Conservation (phyloP, 2,888 invertebrate species). For the Volucella zonaria region DNA sequence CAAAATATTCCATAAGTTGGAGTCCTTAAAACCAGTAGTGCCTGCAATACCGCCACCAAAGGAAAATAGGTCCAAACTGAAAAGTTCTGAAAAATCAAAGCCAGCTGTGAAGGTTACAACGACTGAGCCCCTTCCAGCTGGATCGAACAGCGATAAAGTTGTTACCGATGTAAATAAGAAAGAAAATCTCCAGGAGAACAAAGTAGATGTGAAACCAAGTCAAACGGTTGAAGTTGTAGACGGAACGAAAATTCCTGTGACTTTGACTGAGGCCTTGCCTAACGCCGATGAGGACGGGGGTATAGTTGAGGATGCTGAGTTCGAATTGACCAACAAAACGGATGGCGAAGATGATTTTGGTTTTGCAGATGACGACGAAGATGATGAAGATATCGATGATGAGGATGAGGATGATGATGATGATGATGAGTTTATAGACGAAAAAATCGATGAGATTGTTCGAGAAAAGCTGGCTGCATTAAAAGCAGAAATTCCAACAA, state of each 20-base stretch:
- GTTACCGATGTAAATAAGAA: conserved; percentile 56
- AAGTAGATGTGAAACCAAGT: conserved; percentile 74
- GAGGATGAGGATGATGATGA: conserved; percentile 75
- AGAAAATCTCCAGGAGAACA: conserved; percentile 31
- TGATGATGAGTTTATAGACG: conserved; percentile 73
- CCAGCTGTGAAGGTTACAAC: conserved; percentile 29
- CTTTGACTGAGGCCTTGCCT: not conserved
- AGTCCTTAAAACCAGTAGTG: conserved; percentile 80
- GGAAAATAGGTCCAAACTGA: conserved; percentile 39
- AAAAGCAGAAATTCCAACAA: not conserved
- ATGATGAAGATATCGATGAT: conserved; percentile 77
- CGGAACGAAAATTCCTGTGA: conserved; percentile 85
- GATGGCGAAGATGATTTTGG: not conserved
- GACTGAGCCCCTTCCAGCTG: conserved; percentile 59
- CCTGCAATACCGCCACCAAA: conserved; percentile 76
- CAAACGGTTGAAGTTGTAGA: conserved; percentile 84
- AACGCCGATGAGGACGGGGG: conserved; percentile 9
- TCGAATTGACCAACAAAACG: conserved; percentile 1
- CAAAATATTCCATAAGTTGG: conserved; percentile 83
- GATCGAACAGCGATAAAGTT: conserved; percentile 75
- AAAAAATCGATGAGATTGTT: conserved; percentile 45
- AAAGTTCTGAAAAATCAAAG: conserved; percentile 53
- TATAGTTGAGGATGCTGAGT: conserved; percentile 22
- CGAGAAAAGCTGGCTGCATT: not conserved
- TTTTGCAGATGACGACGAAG: conserved; percentile 72